These are phyloP conservation scores for Muscicapa striata DNA, from an alignment of 2,797 vertebrate species.

Conservation along the genomic window DNA sequence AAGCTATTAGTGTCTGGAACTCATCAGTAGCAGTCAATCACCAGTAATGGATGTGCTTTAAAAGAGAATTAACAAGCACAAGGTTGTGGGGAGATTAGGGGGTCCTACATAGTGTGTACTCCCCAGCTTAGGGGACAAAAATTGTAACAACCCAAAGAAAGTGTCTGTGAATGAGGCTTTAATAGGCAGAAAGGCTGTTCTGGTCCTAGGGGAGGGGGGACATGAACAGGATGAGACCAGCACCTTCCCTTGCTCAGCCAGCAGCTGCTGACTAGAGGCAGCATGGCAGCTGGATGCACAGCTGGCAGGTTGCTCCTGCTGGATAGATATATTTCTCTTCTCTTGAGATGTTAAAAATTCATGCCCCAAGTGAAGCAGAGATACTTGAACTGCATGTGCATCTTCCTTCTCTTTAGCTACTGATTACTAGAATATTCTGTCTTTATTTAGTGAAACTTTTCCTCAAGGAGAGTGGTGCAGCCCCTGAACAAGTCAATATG, in stretches of 20 bases:
- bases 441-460: not conserved
- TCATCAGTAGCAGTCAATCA: fast-evolving
- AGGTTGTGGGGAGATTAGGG: not conserved
- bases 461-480: not conserved
- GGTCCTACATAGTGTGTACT: not conserved
- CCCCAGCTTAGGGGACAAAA: not conserved
- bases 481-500: not conserved
- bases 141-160: not conserved
- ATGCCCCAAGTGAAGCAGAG: not conserved
- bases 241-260: not conserved
- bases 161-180: not conserved
- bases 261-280: not conserved
- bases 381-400: not conserved
- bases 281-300: not conserved
- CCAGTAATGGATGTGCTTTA: not conserved
- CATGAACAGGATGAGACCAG: not conserved
- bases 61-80: not conserved
- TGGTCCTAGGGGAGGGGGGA: not conserved
- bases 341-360: not conserved
- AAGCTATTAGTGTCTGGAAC: not conserved
- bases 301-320: not conserved
- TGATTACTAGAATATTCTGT: not conserved
- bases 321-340: not conserved
- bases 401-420: not conserved
- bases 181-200: not conserved